These are phyloP conservation scores for Antheraea yamamai DNA, from an alignment of 2,888 invertebrate genomes.

Conservation along the genomic window DNA sequence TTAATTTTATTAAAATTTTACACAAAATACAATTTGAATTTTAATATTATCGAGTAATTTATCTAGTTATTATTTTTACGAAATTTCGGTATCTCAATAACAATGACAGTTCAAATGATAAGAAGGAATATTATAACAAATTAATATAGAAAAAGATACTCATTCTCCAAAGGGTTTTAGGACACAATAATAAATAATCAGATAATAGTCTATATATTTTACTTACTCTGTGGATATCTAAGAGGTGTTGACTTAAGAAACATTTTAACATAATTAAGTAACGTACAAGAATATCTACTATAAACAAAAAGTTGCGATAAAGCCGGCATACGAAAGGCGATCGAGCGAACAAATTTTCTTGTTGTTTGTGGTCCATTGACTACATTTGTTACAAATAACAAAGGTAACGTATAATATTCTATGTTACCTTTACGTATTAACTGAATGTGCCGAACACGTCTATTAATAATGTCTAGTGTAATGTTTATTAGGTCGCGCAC, in stretches of 20 bases:
- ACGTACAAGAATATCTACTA: neutral
- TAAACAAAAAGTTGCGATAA: neutral
- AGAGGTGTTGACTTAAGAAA: neutral
- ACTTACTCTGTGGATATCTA: neutral
- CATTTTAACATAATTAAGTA: neutral
- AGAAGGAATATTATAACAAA: neutral
- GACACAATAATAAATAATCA: neutral
- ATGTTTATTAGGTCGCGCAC: slow-evolving; percentile 61
- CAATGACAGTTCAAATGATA: too few species aligned
- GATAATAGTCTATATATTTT: neutral
- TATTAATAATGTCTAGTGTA: slow-evolving; percentile 55
- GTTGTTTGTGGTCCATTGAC: neutral
- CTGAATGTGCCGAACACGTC: slow-evolving; percentile 38
- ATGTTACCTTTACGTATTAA: neutral
- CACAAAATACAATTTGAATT: neutral
- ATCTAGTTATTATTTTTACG: neutral
- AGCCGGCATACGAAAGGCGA: neutral
- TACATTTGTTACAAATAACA: neutral
- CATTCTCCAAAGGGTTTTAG: neutral
- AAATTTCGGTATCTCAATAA: too few species aligned
- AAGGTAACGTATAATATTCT: neutral
- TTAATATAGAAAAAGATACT: neutral
- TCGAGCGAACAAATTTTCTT: neutral
- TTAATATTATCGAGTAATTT: neutral
- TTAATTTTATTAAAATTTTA: neutral